Evolutionary conservation across 2,888 invertebrate genomes (phyloP), one percentile per base, ranked within the genome.

Genomic region (Adelphocoris suturalis): DNA sequence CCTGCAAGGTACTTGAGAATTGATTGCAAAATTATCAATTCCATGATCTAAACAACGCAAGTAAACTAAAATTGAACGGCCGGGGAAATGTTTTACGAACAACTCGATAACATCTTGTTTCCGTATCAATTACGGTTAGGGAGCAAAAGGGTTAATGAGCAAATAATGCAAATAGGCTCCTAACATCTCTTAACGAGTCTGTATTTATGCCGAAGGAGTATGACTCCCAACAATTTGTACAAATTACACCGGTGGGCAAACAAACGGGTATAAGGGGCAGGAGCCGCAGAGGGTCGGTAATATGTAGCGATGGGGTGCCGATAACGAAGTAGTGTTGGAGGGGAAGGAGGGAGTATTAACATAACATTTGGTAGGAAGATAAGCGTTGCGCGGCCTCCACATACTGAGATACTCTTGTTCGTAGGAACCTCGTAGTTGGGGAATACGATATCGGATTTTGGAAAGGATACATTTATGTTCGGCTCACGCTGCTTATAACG

Each of bases 301-400:
- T 47, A 78, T 78, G 78, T 78, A 47, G 46, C 46, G 78, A 78
- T 78, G 78, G 78, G 78, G 78, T 78, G 47, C 78, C 78, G 78
- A 78, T 78, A 78, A 78, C 19, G 19, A 23, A 27, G 57, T 37
- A n/a, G 85, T n/a, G 57, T 37, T 37, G 7, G 37, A 37, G 37
- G 37, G 37, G 37, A 37, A 37, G 28, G 85, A n/a, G 27, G 16
- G 28, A 61, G 55, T 61, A 85, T 85, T 85, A 55, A 85, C 61
- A 85, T 85, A 85, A 85, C 85, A 61, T 85, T 85, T 57, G 61
- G 85, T 27, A 16, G 61, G 27, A 52, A 82, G 82, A 82, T 82
- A 82, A 82, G 82, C 11, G 82, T 27, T 23, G 52, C 81, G 76
- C 80, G 37, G 80, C 82, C 52, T 82, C 82, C 52, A 82, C 52